These are phyloP conservation scores for Donacobius atricapilla DNA, from an alignment of 2,113 vertebrate genomes.

Conservation along the genomic window DNA sequence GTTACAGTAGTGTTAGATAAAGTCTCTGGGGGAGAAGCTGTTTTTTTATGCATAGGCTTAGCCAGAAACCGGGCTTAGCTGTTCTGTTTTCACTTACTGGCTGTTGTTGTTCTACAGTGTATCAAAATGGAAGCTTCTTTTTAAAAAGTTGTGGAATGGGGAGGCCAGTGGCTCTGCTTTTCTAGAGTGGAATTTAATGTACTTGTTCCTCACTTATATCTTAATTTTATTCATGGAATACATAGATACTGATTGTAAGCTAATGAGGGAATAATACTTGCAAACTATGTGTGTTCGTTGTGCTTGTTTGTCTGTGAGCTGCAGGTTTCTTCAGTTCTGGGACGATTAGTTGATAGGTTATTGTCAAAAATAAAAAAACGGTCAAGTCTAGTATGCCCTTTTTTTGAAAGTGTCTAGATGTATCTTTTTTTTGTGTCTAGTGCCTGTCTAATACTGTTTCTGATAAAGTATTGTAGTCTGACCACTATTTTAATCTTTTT, in stretches of 20 bases:
- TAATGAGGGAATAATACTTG: not conserved
- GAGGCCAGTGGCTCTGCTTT: not conserved
- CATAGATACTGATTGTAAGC: not conserved
- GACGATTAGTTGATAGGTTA: not conserved
- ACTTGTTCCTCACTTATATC: not conserved
- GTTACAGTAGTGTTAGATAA: not conserved
- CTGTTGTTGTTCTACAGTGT: not conserved
- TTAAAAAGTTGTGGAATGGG: not conserved
- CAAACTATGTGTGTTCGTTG: not conserved
- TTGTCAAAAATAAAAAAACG: not conserved
- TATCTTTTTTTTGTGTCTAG: not conserved
- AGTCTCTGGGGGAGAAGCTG: not conserved
- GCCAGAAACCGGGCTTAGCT: not conserved
- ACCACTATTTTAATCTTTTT: slow-evolving; percentile 22
- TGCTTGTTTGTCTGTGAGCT: not conserved
- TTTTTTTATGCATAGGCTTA: not conserved
- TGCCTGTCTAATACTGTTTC: not conserved
- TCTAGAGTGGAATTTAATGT: not conserved
- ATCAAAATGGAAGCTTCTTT: not conserved
- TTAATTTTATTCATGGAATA: slow-evolving; percentile 42
- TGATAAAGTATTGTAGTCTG: not conserved
- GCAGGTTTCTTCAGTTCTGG: not conserved
- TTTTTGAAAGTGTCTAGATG: not conserved
- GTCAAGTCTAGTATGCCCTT: not conserved
- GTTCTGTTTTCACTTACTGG: slow-evolving; percentile 6